Evolutionary conservation across 2,797 vertebrate species (phyloP), one percentile per base, ranked within the genome.

Genomic region (Liparis tanakae): DNA sequence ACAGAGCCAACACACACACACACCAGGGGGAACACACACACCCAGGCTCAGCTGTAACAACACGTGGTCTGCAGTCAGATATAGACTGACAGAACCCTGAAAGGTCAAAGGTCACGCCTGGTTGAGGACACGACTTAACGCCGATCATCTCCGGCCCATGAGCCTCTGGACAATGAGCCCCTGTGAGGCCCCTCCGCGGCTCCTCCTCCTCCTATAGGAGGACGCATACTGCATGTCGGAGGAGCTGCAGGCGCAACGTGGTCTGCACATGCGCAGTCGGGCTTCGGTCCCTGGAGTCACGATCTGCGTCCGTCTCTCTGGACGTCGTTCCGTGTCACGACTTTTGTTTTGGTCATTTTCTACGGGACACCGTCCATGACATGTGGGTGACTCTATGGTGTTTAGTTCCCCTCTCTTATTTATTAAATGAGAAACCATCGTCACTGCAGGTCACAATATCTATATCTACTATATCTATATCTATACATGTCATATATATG

Each of bases 91-190:
- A 12, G 2, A 6, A 36, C 36, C 36, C 36, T 30, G 25, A 36
- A 6, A 36, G 25, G 25, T 30, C 25, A 30, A 30, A 30, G 25
- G 25, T 46, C 7, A 22, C 51, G 6, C 51, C 6, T 6, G 1
- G 5, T 25, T 51, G n/a, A 51, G 20, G n/a, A 22, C 12, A 14
- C 3, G 30, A 56, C 55, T 17, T 10, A 37, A 36, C 55, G 6
- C 15, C 8, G 54, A 56, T 4, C 25, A 7, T 12, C 53, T 54
- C 25, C 25, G 53, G 34, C 34, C 34, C 36, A 34, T 59, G 13
- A 13, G 14, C 37, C 22, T 22, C n/a, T 60, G n/a, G 25, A 20
- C 75, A 81, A 76, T 70, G 4, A 62, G 7, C 59, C 65, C 60
- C 63, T 85, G 67, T 82, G 43, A 71, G 25, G 2, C 25, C 25